A percentile compares a stretch with the other conserved stretches of the same genome.
phyloP scores from a whole-genome alignment of 2,888 invertebrate species.

The Choreutis nemorana region DNA sequence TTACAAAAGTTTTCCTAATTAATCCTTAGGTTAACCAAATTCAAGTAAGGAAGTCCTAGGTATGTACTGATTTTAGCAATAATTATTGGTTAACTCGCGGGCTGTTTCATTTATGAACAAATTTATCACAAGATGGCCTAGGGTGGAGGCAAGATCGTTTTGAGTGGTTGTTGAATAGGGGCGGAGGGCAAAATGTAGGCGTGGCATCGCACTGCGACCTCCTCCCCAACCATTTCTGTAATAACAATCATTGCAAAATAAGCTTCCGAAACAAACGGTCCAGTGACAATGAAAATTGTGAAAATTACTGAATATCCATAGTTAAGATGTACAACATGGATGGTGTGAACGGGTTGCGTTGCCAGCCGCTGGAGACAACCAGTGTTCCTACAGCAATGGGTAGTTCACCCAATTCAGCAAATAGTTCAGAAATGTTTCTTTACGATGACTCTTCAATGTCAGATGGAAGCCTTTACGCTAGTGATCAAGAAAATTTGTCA shows the following conservation, averaged over 20 bases:
- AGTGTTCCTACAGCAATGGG: slow-evolving; percentile 18
- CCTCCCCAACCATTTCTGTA: too few species aligned
- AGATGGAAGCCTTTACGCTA: slow-evolving; percentile 77
- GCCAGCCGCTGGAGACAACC: slow-evolving; percentile 12
- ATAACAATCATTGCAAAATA: too few species aligned
- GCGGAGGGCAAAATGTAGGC: slow-evolving; percentile 9
- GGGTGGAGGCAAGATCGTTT: slow-evolving; percentile 3
- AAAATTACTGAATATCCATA: too few species aligned
- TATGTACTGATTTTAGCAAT: too few species aligned
- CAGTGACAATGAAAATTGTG: too few species aligned
- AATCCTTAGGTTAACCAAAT: too few species aligned
- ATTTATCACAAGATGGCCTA: too few species aligned
- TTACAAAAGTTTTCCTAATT: too few species aligned
- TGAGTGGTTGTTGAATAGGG: slow-evolving; percentile 3
- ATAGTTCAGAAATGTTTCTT: slow-evolving; percentile 75
- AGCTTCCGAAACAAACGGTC: too few species aligned
- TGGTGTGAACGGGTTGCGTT: slow-evolving; percentile 20
- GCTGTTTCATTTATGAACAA: too few species aligned
- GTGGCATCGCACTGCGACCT: slow-evolving; percentile 6
- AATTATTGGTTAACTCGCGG: too few species aligned
- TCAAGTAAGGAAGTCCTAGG: too few species aligned
- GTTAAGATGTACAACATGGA: slow-evolving; percentile 24
- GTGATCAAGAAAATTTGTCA: slow-evolving; percentile 83
- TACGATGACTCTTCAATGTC: slow-evolving; percentile 68
- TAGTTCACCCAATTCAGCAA: slow-evolving; percentile 52